Base-by-base conservation (phyloP, 2,888 invertebrate genomes). In the Cryptocephalus moraei region DNA sequence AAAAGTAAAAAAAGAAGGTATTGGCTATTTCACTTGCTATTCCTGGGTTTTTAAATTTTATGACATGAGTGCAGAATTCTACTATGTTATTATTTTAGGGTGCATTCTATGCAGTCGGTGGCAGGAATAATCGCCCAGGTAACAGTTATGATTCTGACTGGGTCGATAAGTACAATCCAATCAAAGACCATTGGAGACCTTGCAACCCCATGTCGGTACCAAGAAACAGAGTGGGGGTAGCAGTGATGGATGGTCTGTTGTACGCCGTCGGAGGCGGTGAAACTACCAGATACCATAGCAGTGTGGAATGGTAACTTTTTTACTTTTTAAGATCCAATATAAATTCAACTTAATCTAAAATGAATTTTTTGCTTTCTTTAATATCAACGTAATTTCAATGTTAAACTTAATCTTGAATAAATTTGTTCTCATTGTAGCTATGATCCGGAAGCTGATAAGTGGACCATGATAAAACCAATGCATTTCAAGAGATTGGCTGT, bases 201-300 rank as follows among this genome's bases (percentile, higher is more conserved):
- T 89, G 91, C 67, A 83, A 79, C 63, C 88, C 89, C 1, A 87
- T 94, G 92, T 84, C 88, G 9, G 84, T 86, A 41, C 86, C 92
- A 0, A 74, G 94, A 42, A 91, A 92, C 69, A 78, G 94, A 61
- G 86, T 92, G 13, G 93, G 93, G 8, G 92, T 92, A 4, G 91
- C 91, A n/a, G 91, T 92, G 9, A 88, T 94, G 82, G 93, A 94
- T 63, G 91, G 89, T 22, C 73, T 89, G 53, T 73, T 94, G 47
- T 94, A 94, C 66, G 92, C 93, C 4, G 90, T 93, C 0, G 94
- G 94, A 1, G 94, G 94, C 0, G 90, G 91, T 3, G 85, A 89
- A 8, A 90, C 88, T 13, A 79, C 83, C 4, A 85, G 84, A 60
- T 91, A 89, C 68, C 92, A 92, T 64, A 86, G 81, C 65, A 84